Base-by-base conservation (phyloP, 1,140 invertebrate genomes). In the Cecropterus lyciades region DNA sequence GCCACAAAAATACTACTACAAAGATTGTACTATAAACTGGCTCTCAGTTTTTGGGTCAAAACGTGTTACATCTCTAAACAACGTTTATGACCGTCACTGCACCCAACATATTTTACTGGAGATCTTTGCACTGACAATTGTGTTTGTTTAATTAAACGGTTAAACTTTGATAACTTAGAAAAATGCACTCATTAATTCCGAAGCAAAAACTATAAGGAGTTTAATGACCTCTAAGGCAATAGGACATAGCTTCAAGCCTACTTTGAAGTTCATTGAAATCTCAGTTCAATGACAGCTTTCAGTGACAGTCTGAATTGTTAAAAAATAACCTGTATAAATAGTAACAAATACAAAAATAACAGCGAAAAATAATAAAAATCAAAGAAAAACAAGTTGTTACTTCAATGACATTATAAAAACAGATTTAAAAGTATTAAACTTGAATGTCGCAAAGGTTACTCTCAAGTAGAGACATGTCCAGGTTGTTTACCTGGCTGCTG, bases 401-500 rank as follows among this genome's bases (percentile, higher is more conserved):
- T 27, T 15, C 42, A 57, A 30, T 43, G n/a, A 49, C 15, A 62
- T 20, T 42, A 37, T 43, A 37, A 53, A 65, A 65, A 65, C n/a
- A 55, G 33, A 65, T 65, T 55, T 55, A 55, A 65, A 55, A 53
- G 40, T 45, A 46, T 46, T 55, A 65, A 55, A 53, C 20, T 37
- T 55, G 62, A 52, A 53, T 65, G 48, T 55, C 49, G 37, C 42
- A 55, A 65, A 55, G 40, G 55, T 65, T 60, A 71, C 64, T 24
- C 8, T 56, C 17, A 49, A 60, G 40, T 53, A 20, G 52, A 55
- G 24, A 59, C 24, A 48, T 49, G 14, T 60, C 15, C 43, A 60
- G 67, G 56, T 69, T 72, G 43, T 68, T 72, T 69, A 66, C 70
- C 66, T 63, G 62, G 20, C 42, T 24, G 20, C 20, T n/a, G 43